A percentile compares a stretch with the other conserved stretches of the same genome.
These are phyloP conservation scores for Pogonognathellus flavescens DNA, from an alignment of 1,140 invertebrate genomes.

Conservation along the genomic window DNA sequence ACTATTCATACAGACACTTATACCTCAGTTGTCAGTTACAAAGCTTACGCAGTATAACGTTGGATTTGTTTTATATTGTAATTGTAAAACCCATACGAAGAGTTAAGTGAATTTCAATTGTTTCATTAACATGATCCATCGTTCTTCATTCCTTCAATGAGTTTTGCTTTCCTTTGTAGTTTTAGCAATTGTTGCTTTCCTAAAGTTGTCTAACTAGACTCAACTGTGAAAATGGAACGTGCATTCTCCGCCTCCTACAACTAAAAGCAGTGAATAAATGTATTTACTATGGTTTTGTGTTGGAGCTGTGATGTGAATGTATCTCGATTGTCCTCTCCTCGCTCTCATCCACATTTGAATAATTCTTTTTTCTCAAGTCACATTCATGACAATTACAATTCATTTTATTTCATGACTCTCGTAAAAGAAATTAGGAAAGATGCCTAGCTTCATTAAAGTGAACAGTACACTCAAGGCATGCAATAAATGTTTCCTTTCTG, in stretches of 20 bases:
- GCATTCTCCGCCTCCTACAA: not conserved
- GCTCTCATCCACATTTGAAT: not conserved
- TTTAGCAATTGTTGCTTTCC: not conserved
- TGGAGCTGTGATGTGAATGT: too few species aligned
- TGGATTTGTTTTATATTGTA: too few species aligned
- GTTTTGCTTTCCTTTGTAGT: not conserved
- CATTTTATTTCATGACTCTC: constrained; percentile 27
- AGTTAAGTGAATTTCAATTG: too few species aligned
- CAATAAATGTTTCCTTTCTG: constrained; percentile 1
- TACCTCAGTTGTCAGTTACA: too few species aligned
- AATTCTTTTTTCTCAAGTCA: not conserved
- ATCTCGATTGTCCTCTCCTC: not conserved
- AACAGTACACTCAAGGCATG: not conserved
- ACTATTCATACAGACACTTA: too few species aligned
- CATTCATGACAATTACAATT: constrained; percentile 17
- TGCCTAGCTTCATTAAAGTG: constrained; percentile 5
- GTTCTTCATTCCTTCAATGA: not conserved
- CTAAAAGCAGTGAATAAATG: too few species aligned
- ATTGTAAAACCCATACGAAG: too few species aligned
- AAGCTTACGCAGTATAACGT: too few species aligned
- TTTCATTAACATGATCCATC: too few species aligned
- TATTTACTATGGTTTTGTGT: too few species aligned
- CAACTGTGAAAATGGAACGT: not conserved
- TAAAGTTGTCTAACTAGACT: not conserved
- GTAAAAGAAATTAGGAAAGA: constrained; percentile 36